Percentiles rank a stretch among this genome's conserved stretches.
These are phyloP conservation scores for Ailurus styani DNA, from an alignment of 2,113 vertebrate species.

Conservation along the genomic window DNA sequence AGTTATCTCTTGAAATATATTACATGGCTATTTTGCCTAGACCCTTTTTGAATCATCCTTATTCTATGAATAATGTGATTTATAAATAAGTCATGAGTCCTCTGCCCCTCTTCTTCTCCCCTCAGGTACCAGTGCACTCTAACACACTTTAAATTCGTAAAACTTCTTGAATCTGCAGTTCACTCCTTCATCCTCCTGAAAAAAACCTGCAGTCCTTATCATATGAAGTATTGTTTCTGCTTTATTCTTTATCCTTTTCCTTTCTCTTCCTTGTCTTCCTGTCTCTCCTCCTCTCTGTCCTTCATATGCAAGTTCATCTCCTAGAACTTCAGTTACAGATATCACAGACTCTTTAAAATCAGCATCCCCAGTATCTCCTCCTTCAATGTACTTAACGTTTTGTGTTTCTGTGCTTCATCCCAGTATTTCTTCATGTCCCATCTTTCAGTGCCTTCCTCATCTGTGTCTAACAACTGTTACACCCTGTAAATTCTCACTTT, in stretches of 20 bases:
- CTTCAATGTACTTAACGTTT: not conserved
- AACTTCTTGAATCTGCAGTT: not conserved
- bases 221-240: not conserved
- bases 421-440: not conserved
- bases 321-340: not conserved
- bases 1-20: not conserved
- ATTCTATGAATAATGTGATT: not conserved
- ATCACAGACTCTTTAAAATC: not conserved
- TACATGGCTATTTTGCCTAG: not conserved
- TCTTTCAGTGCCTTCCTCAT: not conserved
- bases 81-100: not conserved
- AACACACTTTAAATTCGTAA: not conserved
- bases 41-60: not conserved
- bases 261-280: not conserved
- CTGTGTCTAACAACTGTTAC: not conserved
- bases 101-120: not conserved
- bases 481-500: not conserved
- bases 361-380: rapidly evolving
- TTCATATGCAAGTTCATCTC: not conserved
- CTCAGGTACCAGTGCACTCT: not conserved
- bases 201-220: not conserved
- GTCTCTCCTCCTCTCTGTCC: not conserved
- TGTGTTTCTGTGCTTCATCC: not conserved
- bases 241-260: not conserved
- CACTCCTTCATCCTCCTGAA: not conserved